Evolutionary conservation across 2,888 invertebrate species (phyloP).

Genomic region (Mythimna vitellina): DNA sequence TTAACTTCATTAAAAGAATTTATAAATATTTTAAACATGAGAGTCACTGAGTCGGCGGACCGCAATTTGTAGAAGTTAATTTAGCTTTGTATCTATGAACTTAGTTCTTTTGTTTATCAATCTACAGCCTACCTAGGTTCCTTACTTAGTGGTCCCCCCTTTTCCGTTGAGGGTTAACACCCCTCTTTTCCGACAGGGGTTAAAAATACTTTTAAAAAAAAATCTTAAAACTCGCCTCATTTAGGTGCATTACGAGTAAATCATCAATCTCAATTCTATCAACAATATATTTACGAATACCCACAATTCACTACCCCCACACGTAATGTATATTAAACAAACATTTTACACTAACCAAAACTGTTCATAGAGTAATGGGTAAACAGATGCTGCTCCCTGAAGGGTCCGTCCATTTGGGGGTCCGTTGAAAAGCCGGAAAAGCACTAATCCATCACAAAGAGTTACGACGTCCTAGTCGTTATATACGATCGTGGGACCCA

Average conservation of each 20-base stretch:
- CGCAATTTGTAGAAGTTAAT: no score
- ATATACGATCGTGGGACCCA: slow-evolving; percentile 74
- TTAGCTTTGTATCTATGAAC: no score
- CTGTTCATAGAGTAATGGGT: slow-evolving; percentile 61
- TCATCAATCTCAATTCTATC: background rate
- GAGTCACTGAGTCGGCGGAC: no score
- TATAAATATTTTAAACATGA: no score
- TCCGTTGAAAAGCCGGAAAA: slow-evolving; percentile 86
- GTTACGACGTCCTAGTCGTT: slow-evolving; percentile 77
- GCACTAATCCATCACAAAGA: slow-evolving; percentile 85
- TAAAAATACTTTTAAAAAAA: background rate
- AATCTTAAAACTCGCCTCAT: no score
- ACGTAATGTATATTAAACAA: slow-evolving; percentile 43
- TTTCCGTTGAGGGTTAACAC: no score
- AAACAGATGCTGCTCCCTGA: slow-evolving; percentile 65
- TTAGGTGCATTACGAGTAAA: background rate
- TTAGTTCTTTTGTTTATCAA: no score
- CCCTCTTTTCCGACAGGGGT: no score
- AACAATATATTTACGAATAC: background rate
- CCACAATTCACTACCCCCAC: background rate
- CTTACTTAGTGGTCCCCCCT: no score
- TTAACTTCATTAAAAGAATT: no score
- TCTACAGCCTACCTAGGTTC: no score
- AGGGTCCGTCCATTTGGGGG: slow-evolving; percentile 77
- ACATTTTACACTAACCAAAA: slow-evolving; percentile 60